Evolutionary conservation across 2,113 vertebrate genomes (phyloP).

Genomic region (Ciconia maguari): DNA sequence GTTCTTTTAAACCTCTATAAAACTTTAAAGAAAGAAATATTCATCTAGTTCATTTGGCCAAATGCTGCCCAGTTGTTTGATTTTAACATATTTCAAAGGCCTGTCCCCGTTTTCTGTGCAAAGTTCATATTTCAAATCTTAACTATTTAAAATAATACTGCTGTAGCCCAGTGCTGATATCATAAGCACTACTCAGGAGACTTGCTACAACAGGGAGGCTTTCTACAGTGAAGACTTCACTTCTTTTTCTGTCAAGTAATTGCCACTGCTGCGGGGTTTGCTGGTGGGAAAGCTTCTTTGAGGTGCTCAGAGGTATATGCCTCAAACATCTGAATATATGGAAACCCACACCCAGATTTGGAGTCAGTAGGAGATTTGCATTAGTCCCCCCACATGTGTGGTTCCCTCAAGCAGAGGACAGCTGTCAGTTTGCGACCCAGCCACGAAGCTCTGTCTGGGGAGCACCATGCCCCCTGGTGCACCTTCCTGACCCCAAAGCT

Average conservation of each 20-base stretch:
- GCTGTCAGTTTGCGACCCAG: background rate
- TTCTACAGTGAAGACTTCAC: background rate
- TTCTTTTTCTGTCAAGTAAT: background rate
- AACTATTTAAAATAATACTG: background rate
- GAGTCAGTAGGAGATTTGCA: accelerated
- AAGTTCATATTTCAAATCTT: background rate
- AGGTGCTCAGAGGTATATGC: background rate
- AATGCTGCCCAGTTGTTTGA: background rate
- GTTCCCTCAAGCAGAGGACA: background rate
- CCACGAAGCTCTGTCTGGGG: background rate
- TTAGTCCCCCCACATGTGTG: accelerated
- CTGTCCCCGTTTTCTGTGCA: background rate
- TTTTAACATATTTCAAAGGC: background rate
- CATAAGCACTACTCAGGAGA: background rate
- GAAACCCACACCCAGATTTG: background rate
- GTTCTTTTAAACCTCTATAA: background rate
- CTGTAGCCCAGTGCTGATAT: background rate
- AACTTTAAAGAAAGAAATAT: background rate
- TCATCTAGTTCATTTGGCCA: background rate
- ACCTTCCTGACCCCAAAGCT: background rate
- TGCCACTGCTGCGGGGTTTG: background rate
- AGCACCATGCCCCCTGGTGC: accelerated
- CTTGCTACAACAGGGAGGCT: background rate
- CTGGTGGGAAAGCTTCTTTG: background rate
- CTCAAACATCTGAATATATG: background rate